These are phyloP conservation scores for Dendrocincla fuliginosa DNA, from an alignment of 2,797 vertebrate species.

Conservation along the genomic window DNA sequence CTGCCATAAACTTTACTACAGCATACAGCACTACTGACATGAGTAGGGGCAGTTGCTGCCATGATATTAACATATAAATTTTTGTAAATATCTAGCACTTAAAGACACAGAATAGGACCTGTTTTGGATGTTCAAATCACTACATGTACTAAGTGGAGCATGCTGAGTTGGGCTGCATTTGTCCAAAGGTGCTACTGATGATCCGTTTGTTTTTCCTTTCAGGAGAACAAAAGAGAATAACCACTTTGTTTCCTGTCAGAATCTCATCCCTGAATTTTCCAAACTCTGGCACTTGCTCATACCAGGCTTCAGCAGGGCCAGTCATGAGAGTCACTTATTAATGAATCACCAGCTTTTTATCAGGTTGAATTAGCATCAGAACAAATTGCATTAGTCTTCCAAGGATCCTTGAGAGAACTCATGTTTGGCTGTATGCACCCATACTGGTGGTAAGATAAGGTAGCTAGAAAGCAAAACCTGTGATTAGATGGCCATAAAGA, in stretches of 20 bases:
- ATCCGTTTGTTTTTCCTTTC: not conserved
- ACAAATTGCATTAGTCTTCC: not conserved
- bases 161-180: not conserved
- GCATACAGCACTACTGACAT: not conserved
- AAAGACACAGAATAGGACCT: not conserved
- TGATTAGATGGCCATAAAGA: not conserved
- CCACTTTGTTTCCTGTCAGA: not conserved
- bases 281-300: not conserved
- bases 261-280: not conserved
- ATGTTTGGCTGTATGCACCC: rapidly evolving
- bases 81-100: not conserved
- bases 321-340: not conserved
- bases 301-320: not conserved
- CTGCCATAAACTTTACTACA: not conserved
- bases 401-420: not conserved
- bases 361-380: not conserved
- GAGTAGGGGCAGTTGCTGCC: not conserved
- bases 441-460: not conserved
- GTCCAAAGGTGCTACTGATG: not conserved
- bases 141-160: not conserved
- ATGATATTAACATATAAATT: not conserved
- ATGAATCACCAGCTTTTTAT: not conserved
- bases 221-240: not conserved
- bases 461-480: not conserved
- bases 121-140: not conserved